Base-by-base conservation (phyloP, 2,888 invertebrate genomes). In the Neocrepidodera transversa region DNA sequence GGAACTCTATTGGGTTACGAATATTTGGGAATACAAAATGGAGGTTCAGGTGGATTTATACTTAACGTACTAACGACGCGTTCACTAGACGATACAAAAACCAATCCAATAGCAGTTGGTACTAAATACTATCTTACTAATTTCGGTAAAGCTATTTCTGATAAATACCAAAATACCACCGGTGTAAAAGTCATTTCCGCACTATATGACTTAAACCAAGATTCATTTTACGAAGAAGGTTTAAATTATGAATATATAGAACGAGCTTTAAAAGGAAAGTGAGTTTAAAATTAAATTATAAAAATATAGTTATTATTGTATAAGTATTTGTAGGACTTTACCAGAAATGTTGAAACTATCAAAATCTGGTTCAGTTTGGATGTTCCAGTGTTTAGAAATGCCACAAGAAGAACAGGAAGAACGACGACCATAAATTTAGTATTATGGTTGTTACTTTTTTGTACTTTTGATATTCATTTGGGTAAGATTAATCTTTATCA, bases 41-140 rank as follows among this genome's bases (percentile, higher is more conserved):
- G 82, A 0, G 85, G 85, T 0, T 76, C 75, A 11, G 88, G 88
- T 7, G 88, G 88, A 1, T 82, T 83, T 0, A 83, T 89, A 43
- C 80, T 89, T 75, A 82, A 63, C 67, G 42, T 68, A 14, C 82
- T 86, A 1, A 87, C 87, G 0, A 82, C 85, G 16, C 82, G 84
- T 56, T 87, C 87, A 0, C 79, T 81, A 45, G 77, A 79, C 28
- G 74, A 82, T 0, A 78, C 81, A 32, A 81, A 82, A 13, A 83
- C 79, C 26, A 71, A 82, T 16, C 86, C 87, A 0, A 74, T 84
- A 11, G 86, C 87, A 69, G 80, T 82, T 35, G 83, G 83, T 0
- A 83, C 85, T 0, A 86, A 86, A 71, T 81, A 79, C 53, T 84
- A 82, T 2, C 80, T 83, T 4, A 71, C 80, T 26, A 81, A 80